Conservation (phyloP, 2,113 vertebrate genomes). For the Atractosteus spatula region DNA sequence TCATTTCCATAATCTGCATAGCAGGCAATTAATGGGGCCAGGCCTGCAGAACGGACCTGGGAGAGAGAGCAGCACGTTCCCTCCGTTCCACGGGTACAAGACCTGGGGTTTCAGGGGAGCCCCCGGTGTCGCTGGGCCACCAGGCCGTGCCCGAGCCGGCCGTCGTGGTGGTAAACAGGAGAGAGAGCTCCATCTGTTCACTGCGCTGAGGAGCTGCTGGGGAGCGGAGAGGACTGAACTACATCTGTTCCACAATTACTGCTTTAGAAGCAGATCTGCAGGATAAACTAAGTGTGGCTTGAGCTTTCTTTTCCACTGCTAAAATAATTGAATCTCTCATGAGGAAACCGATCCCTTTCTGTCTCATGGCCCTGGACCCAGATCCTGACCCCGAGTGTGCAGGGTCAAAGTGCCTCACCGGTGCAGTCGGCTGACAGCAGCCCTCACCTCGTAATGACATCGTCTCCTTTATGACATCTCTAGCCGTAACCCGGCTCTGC, state of each 20-base stretch:
- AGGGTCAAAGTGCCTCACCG: neutral
- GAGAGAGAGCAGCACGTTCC: no score
- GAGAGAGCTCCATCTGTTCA: conserved; percentile 44
- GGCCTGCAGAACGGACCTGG: conserved; percentile 25
- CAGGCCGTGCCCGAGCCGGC: no score
- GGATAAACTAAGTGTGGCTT: neutral
- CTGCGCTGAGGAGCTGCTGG: conserved; percentile 34
- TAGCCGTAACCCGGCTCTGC: conserved; percentile 12
- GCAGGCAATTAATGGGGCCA: conserved; percentile 29
- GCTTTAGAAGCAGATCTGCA: neutral
- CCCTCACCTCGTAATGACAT: conserved; percentile 39
- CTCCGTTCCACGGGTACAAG: no score
- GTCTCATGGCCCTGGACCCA: neutral
- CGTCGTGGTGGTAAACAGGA: conserved; percentile 11
- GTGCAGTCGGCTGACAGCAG: neutral
- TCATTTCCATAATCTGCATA: conserved; percentile 52
- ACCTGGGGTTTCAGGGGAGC: no score
- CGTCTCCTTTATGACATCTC: conserved; percentile 38
- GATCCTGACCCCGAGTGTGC: neutral
- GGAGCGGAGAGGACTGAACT: conserved; percentile 31
- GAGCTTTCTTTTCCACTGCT: conserved; percentile 16
- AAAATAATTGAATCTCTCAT: conserved; percentile 37
- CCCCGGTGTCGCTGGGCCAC: no score
- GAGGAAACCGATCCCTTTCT: conserved; percentile 8
- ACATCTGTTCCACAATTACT: conserved; percentile 34